phyloP scores from a whole-genome alignment of 2,797 vertebrate species.

The Anguilla megastoma region DNA sequence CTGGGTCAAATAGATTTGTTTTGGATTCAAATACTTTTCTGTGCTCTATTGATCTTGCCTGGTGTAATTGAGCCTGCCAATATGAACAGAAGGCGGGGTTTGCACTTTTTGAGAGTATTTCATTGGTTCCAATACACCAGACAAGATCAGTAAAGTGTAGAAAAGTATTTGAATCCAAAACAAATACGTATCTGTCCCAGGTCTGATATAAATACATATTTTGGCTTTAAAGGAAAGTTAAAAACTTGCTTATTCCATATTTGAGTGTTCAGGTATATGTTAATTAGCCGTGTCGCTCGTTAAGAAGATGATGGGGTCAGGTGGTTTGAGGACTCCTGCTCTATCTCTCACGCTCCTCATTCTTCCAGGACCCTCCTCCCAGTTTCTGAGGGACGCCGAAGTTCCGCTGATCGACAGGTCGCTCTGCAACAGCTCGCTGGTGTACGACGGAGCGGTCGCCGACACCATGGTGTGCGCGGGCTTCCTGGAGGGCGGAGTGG shows the following conservation, averaged over 20 bases:
- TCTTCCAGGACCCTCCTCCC: slow-evolving; percentile 55
- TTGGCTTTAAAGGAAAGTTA: no score
- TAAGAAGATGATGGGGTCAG: neutral
- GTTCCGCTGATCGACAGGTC: slow-evolving; percentile 75
- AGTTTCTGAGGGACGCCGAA: slow-evolving; percentile 59
- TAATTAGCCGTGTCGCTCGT: neutral
- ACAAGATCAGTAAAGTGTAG: no score
- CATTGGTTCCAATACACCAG: no score
- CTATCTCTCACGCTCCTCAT: neutral
- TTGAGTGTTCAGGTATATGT: neutral
- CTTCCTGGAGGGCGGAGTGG: slow-evolving; percentile 73
- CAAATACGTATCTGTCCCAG: no score
- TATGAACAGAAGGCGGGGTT: no score
- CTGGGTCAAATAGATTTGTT: no score
- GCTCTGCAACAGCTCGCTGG: slow-evolving; percentile 65
- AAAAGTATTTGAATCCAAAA: no score
- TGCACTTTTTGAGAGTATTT: no score
- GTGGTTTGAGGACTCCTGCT: neutral
- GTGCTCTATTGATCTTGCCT: no score
- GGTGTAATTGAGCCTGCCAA: no score
- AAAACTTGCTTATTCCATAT: neutral
- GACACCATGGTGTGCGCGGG: slow-evolving; percentile 88
- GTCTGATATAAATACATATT: no score
- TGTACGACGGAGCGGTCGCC: slow-evolving; percentile 73
- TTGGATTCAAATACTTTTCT: no score